phyloP scores from a whole-genome alignment of 2,113 vertebrate genomes.

The Lethenteron camtschaticum region DNA sequence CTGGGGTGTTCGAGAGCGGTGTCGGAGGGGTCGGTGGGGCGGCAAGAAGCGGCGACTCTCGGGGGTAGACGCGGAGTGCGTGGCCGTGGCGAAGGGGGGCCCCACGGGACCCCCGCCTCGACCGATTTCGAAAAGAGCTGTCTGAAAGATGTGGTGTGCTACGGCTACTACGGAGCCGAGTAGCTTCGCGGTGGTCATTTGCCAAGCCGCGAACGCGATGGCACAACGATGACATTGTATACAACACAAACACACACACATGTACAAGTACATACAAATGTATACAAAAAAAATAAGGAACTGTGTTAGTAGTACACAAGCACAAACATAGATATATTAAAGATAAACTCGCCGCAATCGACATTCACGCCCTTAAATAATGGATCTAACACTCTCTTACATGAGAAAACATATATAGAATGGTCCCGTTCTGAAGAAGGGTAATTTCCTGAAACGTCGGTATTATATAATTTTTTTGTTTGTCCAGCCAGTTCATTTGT shows the following conservation, averaged over 20 bases:
- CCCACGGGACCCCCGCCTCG: not conserved
- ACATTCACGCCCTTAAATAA: no score
- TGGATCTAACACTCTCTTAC: no score
- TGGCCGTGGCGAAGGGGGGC: not conserved
- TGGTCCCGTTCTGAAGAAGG: no score
- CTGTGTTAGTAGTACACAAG: not conserved
- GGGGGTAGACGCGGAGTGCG: not conserved
- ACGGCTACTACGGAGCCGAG: not conserved
- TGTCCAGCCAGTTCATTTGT: no score
- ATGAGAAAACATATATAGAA: no score
- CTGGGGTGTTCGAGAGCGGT: not conserved
- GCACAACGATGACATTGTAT: no score
- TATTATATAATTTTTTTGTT: no score
- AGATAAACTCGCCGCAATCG: no score
- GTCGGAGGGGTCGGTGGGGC: no score
- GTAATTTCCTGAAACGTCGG: no score
- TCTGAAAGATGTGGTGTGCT: constrained; percentile 1
- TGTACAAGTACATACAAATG: not conserved
- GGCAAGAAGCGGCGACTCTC: constrained; percentile 3
- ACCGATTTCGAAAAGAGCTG: not conserved
- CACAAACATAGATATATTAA: not conserved
- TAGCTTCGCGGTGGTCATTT: not conserved
- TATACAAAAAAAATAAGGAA: not conserved
- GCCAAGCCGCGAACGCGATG: no score
- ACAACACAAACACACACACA: not conserved